Percentiles rank a stretch among this genome's conserved stretches.
Evolutionary conservation across 2,888 invertebrate genomes (phyloP).

Genomic region (Sphecodes monilicornis): DNA sequence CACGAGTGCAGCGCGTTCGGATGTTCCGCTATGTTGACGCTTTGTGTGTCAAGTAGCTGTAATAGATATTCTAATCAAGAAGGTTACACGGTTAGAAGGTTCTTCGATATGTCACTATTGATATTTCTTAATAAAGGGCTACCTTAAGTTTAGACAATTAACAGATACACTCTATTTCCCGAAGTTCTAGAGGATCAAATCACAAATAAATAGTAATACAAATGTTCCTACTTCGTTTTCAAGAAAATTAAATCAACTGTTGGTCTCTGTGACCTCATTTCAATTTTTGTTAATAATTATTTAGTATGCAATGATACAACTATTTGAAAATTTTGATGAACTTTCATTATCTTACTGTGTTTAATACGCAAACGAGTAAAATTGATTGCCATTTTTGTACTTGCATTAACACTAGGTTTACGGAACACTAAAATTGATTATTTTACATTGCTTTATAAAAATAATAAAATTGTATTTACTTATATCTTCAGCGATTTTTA

Average conservation of each 20-base stretch:
- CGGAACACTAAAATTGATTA: no score
- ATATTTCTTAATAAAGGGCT: not conserved
- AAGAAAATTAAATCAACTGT: not conserved
- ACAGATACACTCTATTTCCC: no score
- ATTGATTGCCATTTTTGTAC: no score
- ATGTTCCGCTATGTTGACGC: conserved; percentile 8
- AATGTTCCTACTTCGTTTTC: not conserved
- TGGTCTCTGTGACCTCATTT: no score
- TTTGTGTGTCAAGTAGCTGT: conserved; percentile 20
- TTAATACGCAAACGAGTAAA: no score
- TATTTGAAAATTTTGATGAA: not conserved
- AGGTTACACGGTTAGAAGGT: not conserved
- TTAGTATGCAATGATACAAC: not conserved
- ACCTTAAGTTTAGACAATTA: not conserved
- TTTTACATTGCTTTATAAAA: no score
- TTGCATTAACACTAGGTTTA: no score
- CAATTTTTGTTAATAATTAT: not conserved
- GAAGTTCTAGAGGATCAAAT: no score
- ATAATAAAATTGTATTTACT: no score
- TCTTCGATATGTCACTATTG: not conserved
- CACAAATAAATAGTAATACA: not conserved
- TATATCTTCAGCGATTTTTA: no score
- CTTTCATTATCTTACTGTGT: no score
- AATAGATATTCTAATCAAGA: conserved; percentile 17
- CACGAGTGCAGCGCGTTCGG: conserved; percentile 8